A percentile compares a stretch with the other conserved stretches of the same genome.
phyloP scores from a whole-genome alignment of 2,797 vertebrate species.

The Ceyx erithaca region DNA sequence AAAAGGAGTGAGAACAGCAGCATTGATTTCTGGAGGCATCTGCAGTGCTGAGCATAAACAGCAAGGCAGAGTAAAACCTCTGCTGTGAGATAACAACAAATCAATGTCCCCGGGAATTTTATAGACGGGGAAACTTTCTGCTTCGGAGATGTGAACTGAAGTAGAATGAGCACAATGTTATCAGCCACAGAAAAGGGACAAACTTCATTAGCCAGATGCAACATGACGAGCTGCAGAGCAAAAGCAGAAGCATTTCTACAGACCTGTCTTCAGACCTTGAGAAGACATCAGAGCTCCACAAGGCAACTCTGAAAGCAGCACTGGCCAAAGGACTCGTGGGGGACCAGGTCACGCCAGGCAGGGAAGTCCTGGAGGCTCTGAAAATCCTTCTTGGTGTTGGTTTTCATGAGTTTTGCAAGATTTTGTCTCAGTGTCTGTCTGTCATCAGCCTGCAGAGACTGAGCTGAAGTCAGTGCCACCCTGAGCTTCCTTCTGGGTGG shows the following conservation, averaged over 20 bases:
- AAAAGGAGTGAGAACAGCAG: neutral
- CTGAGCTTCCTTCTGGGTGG: neutral
- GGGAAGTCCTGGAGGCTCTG: neutral
- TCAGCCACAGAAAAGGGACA: neutral
- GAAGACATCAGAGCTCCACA: neutral
- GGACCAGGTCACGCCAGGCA: neutral
- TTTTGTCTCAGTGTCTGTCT: neutral
- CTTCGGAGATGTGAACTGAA: neutral
- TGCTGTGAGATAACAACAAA: neutral
- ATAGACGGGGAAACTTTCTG: neutral
- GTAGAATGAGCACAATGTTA: neutral
- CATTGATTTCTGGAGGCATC: neutral
- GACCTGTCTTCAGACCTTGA: fast-evolving
- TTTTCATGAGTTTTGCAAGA: neutral
- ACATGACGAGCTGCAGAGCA: fast-evolving
- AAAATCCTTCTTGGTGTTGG: neutral
- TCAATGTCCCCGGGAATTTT: neutral
- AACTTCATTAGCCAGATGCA: neutral
- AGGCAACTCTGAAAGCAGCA: fast-evolving
- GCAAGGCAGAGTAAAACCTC: neutral
- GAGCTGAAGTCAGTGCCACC: fast-evolving
- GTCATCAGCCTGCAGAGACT: fast-evolving
- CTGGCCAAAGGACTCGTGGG: neutral
- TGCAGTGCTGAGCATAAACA: neutral
- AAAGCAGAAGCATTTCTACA: fast-evolving